Evolutionary conservation across 2,113 vertebrate species (phyloP).

Genomic region (Cinclus cinclus): DNA sequence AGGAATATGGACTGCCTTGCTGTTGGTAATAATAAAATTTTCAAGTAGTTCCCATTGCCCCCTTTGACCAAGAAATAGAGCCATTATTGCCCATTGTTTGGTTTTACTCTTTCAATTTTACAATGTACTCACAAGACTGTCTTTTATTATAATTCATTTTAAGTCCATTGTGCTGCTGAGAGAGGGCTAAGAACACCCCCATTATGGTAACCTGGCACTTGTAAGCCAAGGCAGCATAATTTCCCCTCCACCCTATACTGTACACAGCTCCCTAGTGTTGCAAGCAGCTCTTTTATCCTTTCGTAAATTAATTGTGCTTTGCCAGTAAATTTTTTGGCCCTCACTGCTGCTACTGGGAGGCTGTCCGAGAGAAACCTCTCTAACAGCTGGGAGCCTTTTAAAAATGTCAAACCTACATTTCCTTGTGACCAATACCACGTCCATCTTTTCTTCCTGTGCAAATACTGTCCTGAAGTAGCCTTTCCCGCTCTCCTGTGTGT

Average conservation of each 20-base stretch:
- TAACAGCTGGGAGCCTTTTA: not conserved
- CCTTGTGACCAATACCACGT: not conserved
- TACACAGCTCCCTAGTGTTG: not conserved
- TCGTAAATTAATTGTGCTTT: not conserved
- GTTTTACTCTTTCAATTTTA: not conserved
- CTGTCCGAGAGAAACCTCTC: not conserved
- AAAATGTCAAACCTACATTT: not conserved
- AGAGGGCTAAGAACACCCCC: not conserved
- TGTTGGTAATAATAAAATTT: not conserved
- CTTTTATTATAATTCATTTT: not conserved
- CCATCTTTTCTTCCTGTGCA: not conserved
- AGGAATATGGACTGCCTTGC: not conserved
- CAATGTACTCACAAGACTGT: not conserved
- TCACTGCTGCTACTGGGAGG: not conserved
- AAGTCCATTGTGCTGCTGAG: not conserved
- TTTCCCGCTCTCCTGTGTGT: not conserved
- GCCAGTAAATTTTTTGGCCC: not conserved
- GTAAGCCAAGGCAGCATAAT: not conserved
- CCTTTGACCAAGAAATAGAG: not conserved
- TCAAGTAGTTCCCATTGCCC: not conserved
- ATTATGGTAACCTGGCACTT: not conserved
- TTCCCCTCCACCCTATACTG: not conserved
- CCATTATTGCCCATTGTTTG: not conserved
- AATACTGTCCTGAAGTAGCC: slow-evolving; percentile 33
- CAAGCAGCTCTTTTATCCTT: not conserved